These are phyloP conservation scores for Lycophotia porphyrea DNA, from an alignment of 2,888 invertebrate species.

Conservation along the genomic window DNA sequence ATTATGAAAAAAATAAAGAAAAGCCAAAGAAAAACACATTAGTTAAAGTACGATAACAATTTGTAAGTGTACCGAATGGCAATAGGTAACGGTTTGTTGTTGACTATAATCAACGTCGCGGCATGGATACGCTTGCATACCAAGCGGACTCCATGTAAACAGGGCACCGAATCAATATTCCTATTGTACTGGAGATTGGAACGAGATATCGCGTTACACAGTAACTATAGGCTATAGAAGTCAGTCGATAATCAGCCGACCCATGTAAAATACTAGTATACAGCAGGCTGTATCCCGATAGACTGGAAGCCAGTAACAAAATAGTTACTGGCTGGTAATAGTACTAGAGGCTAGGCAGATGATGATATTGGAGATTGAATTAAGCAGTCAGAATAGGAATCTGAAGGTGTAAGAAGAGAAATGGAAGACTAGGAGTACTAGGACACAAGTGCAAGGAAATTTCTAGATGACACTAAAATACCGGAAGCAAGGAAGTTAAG, in stretches of 20 bases:
- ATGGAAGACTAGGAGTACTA: neutral
- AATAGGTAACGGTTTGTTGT: conserved; percentile 38
- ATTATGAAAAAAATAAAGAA: conserved; percentile 7
- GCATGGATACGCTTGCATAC: conserved; percentile 33
- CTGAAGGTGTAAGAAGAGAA: neutral
- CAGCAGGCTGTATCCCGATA: neutral
- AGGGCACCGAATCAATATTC: conserved; percentile 9
- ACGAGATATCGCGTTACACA: neutral
- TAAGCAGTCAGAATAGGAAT: neutral
- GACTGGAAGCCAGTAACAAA: neutral
- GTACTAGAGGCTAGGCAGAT: neutral
- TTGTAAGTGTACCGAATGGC: conserved; percentile 38
- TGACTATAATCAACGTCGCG: conserved; percentile 30
- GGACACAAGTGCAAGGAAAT: neutral
- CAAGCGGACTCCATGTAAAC: conserved; percentile 27
- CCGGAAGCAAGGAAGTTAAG: neutral
- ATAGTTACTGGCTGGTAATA: too few species aligned
- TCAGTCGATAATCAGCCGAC: neutral
- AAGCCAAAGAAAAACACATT: conserved; percentile 10
- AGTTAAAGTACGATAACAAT: conserved; percentile 22
- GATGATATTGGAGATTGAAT: neutral
- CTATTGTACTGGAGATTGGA: neutral
- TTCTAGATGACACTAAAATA: neutral
- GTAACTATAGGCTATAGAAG: neutral
- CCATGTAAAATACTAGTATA: neutral